These are phyloP conservation scores for Drosophila pallidifrons DNA, from an alignment of 1,140 invertebrate species.

Conservation along the genomic window DNA sequence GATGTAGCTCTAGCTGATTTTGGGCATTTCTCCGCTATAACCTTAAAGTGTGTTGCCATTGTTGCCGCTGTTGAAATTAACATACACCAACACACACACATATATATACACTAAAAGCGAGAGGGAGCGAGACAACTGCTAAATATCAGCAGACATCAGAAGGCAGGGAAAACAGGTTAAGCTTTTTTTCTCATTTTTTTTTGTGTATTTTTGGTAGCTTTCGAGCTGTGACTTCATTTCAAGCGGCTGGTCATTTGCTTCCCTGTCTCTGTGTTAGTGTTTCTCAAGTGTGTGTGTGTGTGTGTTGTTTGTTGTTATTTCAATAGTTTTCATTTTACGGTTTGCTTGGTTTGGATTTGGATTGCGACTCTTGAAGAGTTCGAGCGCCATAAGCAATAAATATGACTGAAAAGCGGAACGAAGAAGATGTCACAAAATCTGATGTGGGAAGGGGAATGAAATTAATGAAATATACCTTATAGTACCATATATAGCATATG, in stretches of 20 bases:
- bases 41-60: slow-evolving; percentile 51
- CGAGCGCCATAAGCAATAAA: slow-evolving; percentile 52
- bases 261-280: slow-evolving; percentile 19
- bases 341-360: slow-evolving; percentile 45
- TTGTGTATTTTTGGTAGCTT: slow-evolving; percentile 46
- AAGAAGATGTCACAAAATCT: slow-evolving; percentile 57
- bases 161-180: slow-evolving; percentile 71
- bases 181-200: slow-evolving; percentile 43
- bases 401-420: slow-evolving; percentile 59
- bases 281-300: slow-evolving; percentile 18
- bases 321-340: slow-evolving; percentile 75
- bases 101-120: slow-evolving; percentile 14
- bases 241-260: slow-evolving; percentile 43
- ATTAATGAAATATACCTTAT: slow-evolving; percentile 26
- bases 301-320: slow-evolving; percentile 52
- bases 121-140: slow-evolving; percentile 24
- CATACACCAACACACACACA: slow-evolving; percentile 51
- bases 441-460: slow-evolving; percentile 12
- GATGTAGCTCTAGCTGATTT: slow-evolving; percentile 30
- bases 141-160: slow-evolving; percentile 27
- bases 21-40: slow-evolving; percentile 54
- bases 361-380: slow-evolving; percentile 63
- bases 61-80: slow-evolving; percentile 71
- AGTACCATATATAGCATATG: too few species aligned
- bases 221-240: slow-evolving; percentile 75